Conservation (phyloP, 2,888 invertebrate species). For the Drosophila birchii region DNA sequence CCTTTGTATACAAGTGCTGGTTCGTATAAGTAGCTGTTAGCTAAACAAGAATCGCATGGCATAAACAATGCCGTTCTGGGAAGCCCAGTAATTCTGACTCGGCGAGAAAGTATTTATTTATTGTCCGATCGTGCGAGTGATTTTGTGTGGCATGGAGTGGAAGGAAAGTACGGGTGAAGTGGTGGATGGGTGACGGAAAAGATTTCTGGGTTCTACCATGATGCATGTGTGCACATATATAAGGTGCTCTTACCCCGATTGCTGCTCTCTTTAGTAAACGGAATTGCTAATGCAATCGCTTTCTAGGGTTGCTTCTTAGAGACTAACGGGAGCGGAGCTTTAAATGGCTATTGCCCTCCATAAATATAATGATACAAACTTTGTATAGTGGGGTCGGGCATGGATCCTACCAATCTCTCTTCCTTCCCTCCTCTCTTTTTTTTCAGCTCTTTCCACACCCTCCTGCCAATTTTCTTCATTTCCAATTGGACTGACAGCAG, state of each 20-base stretch:
- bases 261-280: not conserved
- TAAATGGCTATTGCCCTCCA: not conserved
- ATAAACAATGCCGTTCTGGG: conserved; percentile 37
- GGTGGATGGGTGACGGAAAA: not conserved
- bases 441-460: not conserved
- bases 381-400: not conserved
- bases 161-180: not conserved
- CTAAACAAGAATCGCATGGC: conserved; percentile 32
- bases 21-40: conserved; percentile 22
- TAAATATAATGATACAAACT: not conserved
- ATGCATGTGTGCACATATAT: not conserved
- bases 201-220: not conserved
- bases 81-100: conserved; percentile 27
- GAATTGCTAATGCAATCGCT: not conserved
- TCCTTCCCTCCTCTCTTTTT: not conserved
- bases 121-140: not conserved
- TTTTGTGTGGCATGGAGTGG: not conserved
- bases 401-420: not conserved
- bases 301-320: not conserved
- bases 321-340: not conserved
- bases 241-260: not conserved
- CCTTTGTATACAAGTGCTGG: conserved; percentile 27
- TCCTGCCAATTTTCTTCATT: conserved; percentile 55
- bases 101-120: conserved; percentile 18
- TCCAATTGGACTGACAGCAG: conserved; percentile 27